These are phyloP conservation scores for Prunella himalayana DNA, from an alignment of 2,113 vertebrate species.

Conservation along the genomic window DNA sequence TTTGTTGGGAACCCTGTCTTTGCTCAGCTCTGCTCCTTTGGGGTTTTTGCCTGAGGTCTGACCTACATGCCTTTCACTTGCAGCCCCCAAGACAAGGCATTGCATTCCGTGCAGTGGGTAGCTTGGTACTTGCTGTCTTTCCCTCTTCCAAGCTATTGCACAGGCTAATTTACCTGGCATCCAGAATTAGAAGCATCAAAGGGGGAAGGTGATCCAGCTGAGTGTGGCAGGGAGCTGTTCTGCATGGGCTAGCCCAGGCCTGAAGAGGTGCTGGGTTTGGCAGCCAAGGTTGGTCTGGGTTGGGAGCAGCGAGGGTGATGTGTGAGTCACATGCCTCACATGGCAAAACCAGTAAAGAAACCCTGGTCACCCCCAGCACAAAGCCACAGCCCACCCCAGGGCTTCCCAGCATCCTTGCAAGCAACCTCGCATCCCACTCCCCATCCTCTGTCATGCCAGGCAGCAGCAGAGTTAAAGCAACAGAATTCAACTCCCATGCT, in stretches of 20 bases:
- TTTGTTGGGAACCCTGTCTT: neutral
- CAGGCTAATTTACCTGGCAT: neutral
- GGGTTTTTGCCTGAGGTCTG: neutral
- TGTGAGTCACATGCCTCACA: neutral
- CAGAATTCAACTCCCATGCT: neutral
- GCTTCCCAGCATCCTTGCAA: neutral
- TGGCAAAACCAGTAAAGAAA: neutral
- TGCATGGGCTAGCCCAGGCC: neutral
- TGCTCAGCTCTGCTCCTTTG: neutral
- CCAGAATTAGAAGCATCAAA: neutral
- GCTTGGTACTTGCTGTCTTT: fast-evolving
- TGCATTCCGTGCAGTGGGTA: fast-evolving
- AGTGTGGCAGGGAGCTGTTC: neutral
- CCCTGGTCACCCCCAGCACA: neutral
- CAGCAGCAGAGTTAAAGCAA: neutral
- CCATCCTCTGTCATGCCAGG: fast-evolving
- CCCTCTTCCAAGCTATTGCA: neutral
- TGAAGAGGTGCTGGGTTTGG: neutral
- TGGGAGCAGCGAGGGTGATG: fast-evolving
- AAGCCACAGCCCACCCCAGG: neutral
- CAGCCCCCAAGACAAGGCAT: neutral
- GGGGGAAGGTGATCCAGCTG: neutral
- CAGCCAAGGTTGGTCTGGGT: neutral
- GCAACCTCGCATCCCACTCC: neutral
- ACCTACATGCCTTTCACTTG: neutral